These are phyloP conservation scores for Hetaerina titia DNA, from an alignment of 2,888 invertebrate species.

Conservation along the genomic window DNA sequence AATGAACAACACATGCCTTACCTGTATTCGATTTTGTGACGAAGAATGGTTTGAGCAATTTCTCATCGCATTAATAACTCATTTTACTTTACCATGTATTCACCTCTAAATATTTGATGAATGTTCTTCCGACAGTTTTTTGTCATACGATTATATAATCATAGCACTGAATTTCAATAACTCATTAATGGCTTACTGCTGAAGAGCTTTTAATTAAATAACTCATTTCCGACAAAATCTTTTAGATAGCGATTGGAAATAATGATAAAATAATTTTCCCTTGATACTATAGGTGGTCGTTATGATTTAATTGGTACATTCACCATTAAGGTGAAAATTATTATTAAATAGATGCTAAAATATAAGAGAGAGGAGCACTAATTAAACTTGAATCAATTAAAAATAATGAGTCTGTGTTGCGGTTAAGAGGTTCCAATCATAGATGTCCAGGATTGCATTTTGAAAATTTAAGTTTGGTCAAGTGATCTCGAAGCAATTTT, in stretches of 20 bases:
- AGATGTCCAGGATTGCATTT: no score
- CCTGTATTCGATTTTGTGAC: no score
- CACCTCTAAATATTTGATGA: no score
- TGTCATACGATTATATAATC: no score
- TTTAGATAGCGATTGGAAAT: neutral
- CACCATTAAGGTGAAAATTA: neutral
- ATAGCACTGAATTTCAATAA: neutral
- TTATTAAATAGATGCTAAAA: neutral
- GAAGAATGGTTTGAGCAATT: no score
- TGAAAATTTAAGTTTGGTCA: no score
- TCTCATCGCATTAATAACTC: no score
- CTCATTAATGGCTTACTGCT: neutral
- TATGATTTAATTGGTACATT: neutral
- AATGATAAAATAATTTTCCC: neutral
- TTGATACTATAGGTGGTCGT: neutral
- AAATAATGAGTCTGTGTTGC: neutral
- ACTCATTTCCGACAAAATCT: neutral
- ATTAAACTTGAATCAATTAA: neutral
- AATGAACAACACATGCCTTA: no score
- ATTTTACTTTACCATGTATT: no score
- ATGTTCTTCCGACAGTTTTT: no score
- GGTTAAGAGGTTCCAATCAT: neutral
- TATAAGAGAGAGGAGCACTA: neutral
- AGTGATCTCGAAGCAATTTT: no score
- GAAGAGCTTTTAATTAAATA: neutral